A percentile compares a stretch with the other conserved stretches of the same genome.
phyloP scores from a whole-genome alignment of 2,888 invertebrate species.

The Idaea straminata region DNA sequence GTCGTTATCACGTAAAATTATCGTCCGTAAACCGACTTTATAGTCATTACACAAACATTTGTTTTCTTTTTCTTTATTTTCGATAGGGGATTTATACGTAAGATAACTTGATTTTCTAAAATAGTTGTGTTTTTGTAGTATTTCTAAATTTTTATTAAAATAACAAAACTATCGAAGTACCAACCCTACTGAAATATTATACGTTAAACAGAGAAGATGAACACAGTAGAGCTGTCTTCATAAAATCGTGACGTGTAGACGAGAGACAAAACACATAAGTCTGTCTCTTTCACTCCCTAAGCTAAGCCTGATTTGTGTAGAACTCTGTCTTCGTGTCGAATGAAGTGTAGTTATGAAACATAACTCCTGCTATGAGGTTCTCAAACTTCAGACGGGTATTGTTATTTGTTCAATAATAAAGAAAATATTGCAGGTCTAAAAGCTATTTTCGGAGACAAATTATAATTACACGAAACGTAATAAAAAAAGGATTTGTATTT shows the following conservation, averaged over 20 bases:
- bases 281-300: background rate
- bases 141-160: background rate
- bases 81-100: no score
- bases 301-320: background rate
- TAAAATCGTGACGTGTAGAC: background rate
- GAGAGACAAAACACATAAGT: background rate
- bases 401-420: no score
- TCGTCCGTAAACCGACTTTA: no score
- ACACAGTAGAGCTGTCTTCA: background rate
- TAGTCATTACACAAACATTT: no score
- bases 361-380: background rate
- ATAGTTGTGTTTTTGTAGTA: no score
- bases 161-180: background rate
- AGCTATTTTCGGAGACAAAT: no score
- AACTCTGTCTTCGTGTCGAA: background rate
- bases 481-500: no score
- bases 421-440: no score
- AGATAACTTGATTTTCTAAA: no score
- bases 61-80: no score
- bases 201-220: conserved; percentile 1
- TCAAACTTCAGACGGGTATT: background rate
- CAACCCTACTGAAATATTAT: background rate
- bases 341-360: background rate
- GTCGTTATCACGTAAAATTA: no score
- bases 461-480: no score